Evolutionary conservation across 2,888 invertebrate species (phyloP).

Genomic region (Epirrhoe tristata): DNA sequence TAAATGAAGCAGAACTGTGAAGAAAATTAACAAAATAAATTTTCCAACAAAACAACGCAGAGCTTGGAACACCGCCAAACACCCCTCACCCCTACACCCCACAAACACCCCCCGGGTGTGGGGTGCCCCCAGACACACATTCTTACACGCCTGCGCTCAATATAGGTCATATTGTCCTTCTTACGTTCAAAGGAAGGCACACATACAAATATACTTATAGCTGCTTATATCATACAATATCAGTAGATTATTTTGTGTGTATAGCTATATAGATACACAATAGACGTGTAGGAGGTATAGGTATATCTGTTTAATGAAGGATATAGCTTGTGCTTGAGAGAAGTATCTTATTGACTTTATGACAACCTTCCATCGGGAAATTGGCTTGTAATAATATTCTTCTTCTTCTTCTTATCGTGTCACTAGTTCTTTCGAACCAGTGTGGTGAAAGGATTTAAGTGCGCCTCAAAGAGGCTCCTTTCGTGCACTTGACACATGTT

Average conservation of each 20-base stretch:
- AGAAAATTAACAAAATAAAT: slow-evolving; percentile 22
- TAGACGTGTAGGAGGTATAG: too few relatives aligned
- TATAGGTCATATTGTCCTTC: slow-evolving; percentile 77
- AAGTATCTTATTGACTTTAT: background rate
- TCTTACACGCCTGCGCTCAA: slow-evolving; percentile 78
- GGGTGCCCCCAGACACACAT: slow-evolving; percentile 69
- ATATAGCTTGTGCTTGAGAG: background rate
- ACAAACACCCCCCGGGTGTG: slow-evolving; percentile 48
- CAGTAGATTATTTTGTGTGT: background rate
- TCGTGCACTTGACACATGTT: too few relatives aligned
- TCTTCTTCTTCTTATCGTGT: too few relatives aligned
- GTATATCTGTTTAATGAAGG: background rate
- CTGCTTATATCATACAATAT: slow-evolving; percentile 1
- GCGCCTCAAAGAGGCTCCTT: too few relatives aligned
- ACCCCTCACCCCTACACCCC: slow-evolving; percentile 59
- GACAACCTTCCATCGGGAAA: background rate
- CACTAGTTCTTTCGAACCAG: too few relatives aligned
- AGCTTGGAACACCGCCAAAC: slow-evolving; percentile 51
- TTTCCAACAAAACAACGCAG: slow-evolving; percentile 47
- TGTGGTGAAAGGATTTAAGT: too few relatives aligned
- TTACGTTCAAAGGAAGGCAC: slow-evolving; percentile 51
- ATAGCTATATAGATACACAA: background rate
- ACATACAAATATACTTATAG: slow-evolving; percentile 15
- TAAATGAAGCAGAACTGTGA: background rate
- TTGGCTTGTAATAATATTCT: too few relatives aligned